Evolutionary conservation across 2,797 vertebrate genomes (phyloP).

Genomic region (Zalophus californianus): DNA sequence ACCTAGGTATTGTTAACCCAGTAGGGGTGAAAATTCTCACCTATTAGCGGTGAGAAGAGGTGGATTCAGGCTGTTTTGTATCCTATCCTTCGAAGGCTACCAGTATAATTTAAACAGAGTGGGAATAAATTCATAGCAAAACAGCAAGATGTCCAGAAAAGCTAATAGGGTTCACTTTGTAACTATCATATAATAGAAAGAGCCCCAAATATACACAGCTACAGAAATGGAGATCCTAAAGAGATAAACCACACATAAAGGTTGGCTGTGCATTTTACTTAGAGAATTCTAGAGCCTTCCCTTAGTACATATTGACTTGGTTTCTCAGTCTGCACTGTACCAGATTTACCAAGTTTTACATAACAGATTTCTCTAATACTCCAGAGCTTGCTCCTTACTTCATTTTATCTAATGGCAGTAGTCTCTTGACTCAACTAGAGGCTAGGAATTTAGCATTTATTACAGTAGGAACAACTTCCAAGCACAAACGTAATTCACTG

Average conservation of each 20-base stretch:
- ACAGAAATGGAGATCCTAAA: background rate
- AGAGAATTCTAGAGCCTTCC: slow-evolving; percentile 49
- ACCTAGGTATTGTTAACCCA: background rate
- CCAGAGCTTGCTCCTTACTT: background rate
- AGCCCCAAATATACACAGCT: background rate
- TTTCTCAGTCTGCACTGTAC: background rate
- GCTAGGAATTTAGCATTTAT: slow-evolving; percentile 7
- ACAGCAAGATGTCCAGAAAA: background rate
- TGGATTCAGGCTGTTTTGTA: background rate
- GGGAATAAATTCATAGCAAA: slow-evolving; percentile 33
- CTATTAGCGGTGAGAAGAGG: background rate
- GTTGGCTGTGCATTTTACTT: background rate
- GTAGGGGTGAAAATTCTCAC: background rate
- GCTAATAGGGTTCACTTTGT: slow-evolving; percentile 11
- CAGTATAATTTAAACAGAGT: background rate
- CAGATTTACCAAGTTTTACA: slow-evolving; percentile 39
- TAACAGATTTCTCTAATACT: slow-evolving; percentile 8
- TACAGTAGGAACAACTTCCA: slow-evolving; percentile 1
- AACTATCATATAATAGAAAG: background rate
- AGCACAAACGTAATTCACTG: background rate
- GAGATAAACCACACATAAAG: slow-evolving; percentile 34
- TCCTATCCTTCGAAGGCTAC: background rate
- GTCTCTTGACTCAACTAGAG: background rate
- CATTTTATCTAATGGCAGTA: background rate
- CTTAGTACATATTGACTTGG: background rate